Conservation (phyloP, 2,888 invertebrate species). For the Diarsia brunnea region DNA sequence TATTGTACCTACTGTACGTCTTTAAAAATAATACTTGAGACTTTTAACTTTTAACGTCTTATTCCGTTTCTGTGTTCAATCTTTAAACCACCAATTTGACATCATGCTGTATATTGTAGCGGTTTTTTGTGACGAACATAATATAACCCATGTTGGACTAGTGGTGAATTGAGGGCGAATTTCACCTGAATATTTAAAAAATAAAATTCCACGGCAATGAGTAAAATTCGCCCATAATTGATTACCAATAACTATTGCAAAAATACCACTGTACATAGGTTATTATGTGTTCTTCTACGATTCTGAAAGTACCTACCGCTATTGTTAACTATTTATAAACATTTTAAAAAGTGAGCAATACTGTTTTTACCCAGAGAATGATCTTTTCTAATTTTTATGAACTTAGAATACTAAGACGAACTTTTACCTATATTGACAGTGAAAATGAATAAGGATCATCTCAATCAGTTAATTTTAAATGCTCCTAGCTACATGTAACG, state of each 20-base stretch:
- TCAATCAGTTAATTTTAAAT: constrained; percentile 29
- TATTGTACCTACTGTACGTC: constrained; percentile 36
- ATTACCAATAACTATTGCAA: neutral
- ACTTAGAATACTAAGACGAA: constrained; percentile 25
- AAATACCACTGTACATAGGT: neutral
- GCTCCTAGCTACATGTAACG: neutral
- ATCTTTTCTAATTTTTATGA: constrained; percentile 57
- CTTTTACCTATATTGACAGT: constrained; percentile 19
- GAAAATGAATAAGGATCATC: constrained; percentile 48
- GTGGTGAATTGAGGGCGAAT: neutral
- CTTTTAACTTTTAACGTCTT: constrained; percentile 51
- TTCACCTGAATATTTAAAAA: neutral
- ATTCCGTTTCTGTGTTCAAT: constrained; percentile 73
- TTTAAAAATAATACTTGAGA: constrained; percentile 39
- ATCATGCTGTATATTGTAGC: constrained; percentile 33
- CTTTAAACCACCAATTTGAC: constrained; percentile 50
- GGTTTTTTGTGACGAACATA: constrained; percentile 9
- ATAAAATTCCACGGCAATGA: neutral
- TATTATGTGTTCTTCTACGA: constrained; percentile 62
- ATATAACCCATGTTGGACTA: constrained; percentile 2
- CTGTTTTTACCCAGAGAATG: constrained; percentile 48
- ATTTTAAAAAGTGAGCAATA: constrained; percentile 58
- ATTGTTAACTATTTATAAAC: constrained; percentile 76
- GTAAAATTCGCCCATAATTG: neutral
- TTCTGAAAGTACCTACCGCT: constrained; percentile 62